These are phyloP conservation scores for Drosophila pallidifrons DNA, from an alignment of 1,140 invertebrate genomes.

Conservation along the genomic window DNA sequence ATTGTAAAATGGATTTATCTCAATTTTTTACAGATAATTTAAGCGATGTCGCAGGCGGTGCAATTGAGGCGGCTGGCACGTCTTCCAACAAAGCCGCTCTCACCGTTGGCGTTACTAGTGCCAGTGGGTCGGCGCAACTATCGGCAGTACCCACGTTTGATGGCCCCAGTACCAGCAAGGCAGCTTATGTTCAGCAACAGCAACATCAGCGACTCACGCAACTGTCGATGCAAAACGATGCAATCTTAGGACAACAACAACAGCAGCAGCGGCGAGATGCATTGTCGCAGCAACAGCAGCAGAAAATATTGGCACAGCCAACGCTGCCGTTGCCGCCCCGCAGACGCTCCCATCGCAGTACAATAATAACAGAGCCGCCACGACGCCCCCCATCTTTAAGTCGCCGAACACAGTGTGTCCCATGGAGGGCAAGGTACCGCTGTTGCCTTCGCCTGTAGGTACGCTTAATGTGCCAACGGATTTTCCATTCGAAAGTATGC, in stretches of 20 bases:
- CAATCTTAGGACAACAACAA: conserved; percentile 66
- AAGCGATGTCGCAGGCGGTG: conserved; percentile 56
- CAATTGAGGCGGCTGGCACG: conserved; percentile 81
- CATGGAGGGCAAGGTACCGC: conserved; percentile 89
- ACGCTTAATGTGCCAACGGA: conserved; percentile 80
- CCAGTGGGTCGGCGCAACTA: conserved; percentile 52
- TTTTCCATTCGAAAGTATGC: conserved; percentile 96
- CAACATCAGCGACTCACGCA: conserved; percentile 55
- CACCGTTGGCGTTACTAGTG: conserved; percentile 30
- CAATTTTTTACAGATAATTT: conserved; percentile 58
- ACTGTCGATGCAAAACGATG: conserved; percentile 59
- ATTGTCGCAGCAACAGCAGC: conserved; percentile 43
- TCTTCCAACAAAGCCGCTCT: conserved; percentile 65
- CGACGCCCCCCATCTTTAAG: conserved; percentile 87
- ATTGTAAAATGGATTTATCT: too few relatives aligned
- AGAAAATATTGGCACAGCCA: conserved; percentile 61
- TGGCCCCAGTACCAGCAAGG: conserved; percentile 74
- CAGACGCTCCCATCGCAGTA: conserved; percentile 76
- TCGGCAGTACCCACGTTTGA: conserved; percentile 56
- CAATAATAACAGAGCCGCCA: conserved; percentile 46
- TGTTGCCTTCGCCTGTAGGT: conserved; percentile 82
- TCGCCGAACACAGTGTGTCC: conserved; percentile 94
- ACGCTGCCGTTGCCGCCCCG: conserved; percentile 46
- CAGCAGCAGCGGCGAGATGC: conserved; percentile 59
- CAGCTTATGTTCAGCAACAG: conserved; percentile 68